Conservation (phyloP, 2,113 vertebrate species). For the Actenoides hombroni region DNA sequence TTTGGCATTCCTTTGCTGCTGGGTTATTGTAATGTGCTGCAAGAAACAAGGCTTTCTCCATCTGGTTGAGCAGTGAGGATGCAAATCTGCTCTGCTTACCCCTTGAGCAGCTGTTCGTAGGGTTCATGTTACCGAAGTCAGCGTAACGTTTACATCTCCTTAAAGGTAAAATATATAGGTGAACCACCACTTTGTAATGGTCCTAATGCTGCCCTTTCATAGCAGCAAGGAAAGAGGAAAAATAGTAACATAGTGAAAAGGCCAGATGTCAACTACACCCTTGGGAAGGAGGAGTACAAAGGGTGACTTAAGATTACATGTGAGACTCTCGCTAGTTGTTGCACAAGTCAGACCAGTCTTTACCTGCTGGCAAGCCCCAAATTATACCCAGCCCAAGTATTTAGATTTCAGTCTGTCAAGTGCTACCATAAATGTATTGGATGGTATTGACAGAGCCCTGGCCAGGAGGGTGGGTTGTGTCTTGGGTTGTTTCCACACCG, state of each 20-base stretch:
- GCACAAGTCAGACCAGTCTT: constrained; percentile 45
- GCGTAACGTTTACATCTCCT: background rate
- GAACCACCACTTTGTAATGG: background rate
- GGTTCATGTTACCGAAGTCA: background rate
- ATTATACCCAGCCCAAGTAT: background rate
- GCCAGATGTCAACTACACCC: background rate
- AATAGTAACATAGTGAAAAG: background rate
- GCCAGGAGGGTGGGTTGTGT: background rate
- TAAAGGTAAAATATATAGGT: background rate
- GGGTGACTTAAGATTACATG: background rate
- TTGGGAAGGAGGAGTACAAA: background rate
- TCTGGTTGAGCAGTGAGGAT: accelerated
- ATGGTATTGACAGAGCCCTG: background rate
- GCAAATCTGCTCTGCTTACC: background rate
- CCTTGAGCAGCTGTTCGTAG: background rate
- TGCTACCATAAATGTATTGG: background rate
- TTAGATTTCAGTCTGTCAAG: background rate
- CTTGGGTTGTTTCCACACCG: background rate
- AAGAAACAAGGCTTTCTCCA: background rate
- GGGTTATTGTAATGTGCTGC: accelerated
- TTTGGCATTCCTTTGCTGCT: background rate
- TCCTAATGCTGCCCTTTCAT: background rate
- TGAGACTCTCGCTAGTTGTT: background rate
- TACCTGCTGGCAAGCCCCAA: background rate
- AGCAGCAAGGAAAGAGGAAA: background rate